Base-by-base conservation (phyloP, 2,797 vertebrate genomes). In the Lithobates pipiens region DNA sequence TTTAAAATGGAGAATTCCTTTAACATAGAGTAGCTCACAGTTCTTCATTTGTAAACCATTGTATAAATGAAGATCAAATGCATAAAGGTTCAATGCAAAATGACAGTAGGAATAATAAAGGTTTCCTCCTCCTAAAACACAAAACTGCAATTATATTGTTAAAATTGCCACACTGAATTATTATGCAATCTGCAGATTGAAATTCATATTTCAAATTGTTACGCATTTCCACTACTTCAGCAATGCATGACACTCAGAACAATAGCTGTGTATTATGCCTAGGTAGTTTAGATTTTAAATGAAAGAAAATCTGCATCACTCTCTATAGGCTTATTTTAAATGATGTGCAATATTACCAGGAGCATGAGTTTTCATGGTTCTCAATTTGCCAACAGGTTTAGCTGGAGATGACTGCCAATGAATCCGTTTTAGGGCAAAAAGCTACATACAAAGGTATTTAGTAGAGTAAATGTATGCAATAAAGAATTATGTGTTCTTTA, bases 291-390 rank as follows among this genome's bases (percentile, higher is more conserved):
- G 42, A 80, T 80, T 54, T 70, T 72, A 71, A 80, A 80, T 50
- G 50, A 71, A 71, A 39, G 15, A 80, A 63, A 80, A 72, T 71
- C 78, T 80, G 44, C 78, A 54, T 80, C 65, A 70, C 78, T 71
- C 70, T 80, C 23, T 39, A 80, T 57, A 36, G 23, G 34, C 78
- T 54, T 70, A 54, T 9, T 36, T 50, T 79, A 79, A 70, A 57
- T 61, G 27, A 29, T 54, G 67, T 54, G 77, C 27, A 2, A 50
- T 54, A 54, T 70, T 15, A 57, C 46, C 23, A 4, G 34, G 46
- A 80, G 69, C 46, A 80, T 70, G 68, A 3, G n/a, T 10, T 9
- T 44, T 23, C 63, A 39, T 27, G 63, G 61, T 68, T 77, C 18
- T 25, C 25, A 44, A 39, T 67, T 68, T 44, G 15, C 63, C 36